Percentiles rank a stretch among this genome's conserved stretches.
Conservation (phyloP, 2,113 vertebrate species). For the Zapornia atra region DNA sequence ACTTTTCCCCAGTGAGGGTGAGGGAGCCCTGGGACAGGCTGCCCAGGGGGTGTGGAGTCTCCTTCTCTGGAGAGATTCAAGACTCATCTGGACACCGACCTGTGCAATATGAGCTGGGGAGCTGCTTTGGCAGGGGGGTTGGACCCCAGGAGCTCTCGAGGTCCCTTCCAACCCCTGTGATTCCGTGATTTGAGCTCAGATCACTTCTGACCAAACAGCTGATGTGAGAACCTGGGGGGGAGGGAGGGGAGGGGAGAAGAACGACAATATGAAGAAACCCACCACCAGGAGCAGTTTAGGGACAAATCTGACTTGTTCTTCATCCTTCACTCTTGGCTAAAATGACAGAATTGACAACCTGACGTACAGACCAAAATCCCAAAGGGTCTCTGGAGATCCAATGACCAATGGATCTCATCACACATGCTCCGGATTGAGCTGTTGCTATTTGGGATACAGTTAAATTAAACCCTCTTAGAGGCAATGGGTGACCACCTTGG, state of each 20-base stretch:
- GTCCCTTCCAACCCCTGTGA: too few relatives aligned
- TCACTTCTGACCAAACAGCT: background rate
- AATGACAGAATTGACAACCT: background rate
- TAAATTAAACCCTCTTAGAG: background rate
- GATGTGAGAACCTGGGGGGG: background rate
- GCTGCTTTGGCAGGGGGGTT: too few relatives aligned
- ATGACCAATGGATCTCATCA: background rate
- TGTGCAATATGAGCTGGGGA: too few relatives aligned
- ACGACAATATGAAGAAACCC: background rate
- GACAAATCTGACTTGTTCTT: fast-evolving
- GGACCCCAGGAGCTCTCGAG: too few relatives aligned
- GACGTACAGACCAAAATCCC: background rate
- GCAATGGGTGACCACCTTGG: background rate
- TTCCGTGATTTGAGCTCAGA: background rate
- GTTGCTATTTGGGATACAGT: background rate
- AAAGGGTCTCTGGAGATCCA: background rate
- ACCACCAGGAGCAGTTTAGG: background rate
- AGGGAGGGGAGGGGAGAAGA: too few relatives aligned
- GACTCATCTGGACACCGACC: too few relatives aligned
- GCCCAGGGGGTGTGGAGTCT: too few relatives aligned
- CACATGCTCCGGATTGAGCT: background rate
- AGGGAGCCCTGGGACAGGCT: too few relatives aligned
- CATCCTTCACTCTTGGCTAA: background rate
- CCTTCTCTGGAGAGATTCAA: too few relatives aligned
- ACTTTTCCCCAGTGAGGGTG: too few relatives aligned